These are phyloP conservation scores for cat (Felis catus) DNA, from an alignment of 2,113 vertebrate species.

Conservation along the genomic window DNA sequence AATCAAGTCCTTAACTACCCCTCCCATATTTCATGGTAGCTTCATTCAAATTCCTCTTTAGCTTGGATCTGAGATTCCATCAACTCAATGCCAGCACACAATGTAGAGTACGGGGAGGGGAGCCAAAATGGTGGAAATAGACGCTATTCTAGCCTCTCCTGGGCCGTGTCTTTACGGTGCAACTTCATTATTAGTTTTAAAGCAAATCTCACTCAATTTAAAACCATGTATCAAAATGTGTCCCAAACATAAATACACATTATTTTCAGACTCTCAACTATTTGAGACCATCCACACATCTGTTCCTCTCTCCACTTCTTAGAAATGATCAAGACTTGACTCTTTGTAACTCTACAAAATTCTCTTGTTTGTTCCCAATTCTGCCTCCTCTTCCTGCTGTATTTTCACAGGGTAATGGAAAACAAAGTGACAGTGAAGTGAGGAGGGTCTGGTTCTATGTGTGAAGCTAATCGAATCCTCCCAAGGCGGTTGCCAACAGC, in stretches of 20 bases:
- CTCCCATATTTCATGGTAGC: background rate
- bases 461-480: conserved; percentile 63
- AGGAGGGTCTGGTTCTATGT: background rate
- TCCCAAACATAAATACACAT: background rate
- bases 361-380: background rate
- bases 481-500: conserved; percentile 63
- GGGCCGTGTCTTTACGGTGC: background rate
- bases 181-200: background rate
- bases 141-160: background rate
- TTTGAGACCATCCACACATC: background rate
- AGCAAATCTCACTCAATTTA: background rate
- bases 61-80: background rate
- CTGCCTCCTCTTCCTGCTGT: background rate
- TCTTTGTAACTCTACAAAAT: background rate
- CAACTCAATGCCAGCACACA: background rate
- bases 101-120: no score
- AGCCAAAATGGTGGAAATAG: background rate
- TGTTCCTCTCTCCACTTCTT: background rate
- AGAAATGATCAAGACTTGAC: background rate
- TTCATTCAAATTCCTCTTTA: background rate
- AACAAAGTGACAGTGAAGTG: conserved; percentile 37
- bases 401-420: conserved; percentile 21
- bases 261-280: background rate
- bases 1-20: background rate
- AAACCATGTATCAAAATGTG: background rate